Evolutionary conservation across 2,113 vertebrate genomes (phyloP), one percentile per base, ranked within the genome.

Genomic region (Callipepla squamata): DNA sequence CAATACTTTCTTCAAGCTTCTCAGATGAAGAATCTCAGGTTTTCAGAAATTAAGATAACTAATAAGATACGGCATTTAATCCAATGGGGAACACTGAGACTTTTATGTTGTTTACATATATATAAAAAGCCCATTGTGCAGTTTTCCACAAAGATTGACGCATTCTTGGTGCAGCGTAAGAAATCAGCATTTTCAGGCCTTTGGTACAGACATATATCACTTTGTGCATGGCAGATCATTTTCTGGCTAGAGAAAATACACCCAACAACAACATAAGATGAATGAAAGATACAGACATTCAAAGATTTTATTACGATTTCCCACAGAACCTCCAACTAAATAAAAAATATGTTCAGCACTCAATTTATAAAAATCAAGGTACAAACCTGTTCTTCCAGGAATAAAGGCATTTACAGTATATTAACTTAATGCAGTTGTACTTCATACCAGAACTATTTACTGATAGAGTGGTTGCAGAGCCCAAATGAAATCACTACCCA

Each of bases 201-300:
- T 87, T 96, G 94, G 93, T 69, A 91, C 70, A 94, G 92, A 94
- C 93, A 95, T 42, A 82, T 92, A 87, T 86, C 91, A 92, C 90
- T 96, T 7, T 96, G 92, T 94, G 81, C 81, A 93, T 88, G 93
- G 95, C 62, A 96, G 92, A 78, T 79, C 65, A 93, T 91, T 94
- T 96, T 94, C 94, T 95, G 91, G 96, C 93, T 97, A 96, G 83
- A 95, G 90, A 97, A 42, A 97, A 96, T 97, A 92, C 90, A 97
- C 90, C 76, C 96, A 96, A 96, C 69, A 97, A 92, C 77, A 94
- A 83, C 16, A 73, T 95, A 94, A 97, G 92, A 93, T 62, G 62
- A 80, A 68, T 84, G 66, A 90, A 86, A 12, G 66, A 72, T 47
- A 96, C 70, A 92, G n/a, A 83, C 47, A 74, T 38, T 92, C 91